A percentile compares a stretch with the other conserved stretches of the same genome.
Evolutionary conservation across 2,113 vertebrate species (phyloP).

Genomic region (Grammomys dolichurus): DNA sequence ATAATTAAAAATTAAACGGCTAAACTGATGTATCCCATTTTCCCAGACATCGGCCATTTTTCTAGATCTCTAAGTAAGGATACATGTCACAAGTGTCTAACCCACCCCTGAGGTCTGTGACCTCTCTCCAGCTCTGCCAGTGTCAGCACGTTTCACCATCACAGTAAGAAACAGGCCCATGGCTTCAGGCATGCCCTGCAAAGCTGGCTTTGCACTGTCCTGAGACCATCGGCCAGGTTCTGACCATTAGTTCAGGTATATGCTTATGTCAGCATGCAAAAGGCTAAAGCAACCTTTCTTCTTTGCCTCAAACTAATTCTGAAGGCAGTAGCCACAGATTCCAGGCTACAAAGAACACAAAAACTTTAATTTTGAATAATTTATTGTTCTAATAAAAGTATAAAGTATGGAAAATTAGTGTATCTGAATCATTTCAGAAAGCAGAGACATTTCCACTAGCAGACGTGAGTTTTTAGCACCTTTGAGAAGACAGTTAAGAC

Average conservation of each 20-base stretch:
- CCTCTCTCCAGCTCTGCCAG: background rate
- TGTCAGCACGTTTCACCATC: background rate
- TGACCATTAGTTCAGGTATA: no score
- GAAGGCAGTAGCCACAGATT: background rate
- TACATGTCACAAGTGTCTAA: background rate
- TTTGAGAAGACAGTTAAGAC: slow-evolving; percentile 85
- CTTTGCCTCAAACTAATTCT: background rate
- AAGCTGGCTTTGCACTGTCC: background rate
- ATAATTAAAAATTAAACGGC: background rate
- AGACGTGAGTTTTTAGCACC: slow-evolving; percentile 86
- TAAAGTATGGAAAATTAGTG: slow-evolving; percentile 85
- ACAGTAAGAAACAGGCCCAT: background rate
- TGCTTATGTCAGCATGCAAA: background rate
- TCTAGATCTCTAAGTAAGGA: background rate
- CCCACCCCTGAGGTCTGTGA: background rate
- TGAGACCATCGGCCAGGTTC: no score
- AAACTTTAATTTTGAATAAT: slow-evolving; percentile 86
- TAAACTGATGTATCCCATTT: background rate
- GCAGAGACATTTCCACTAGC: slow-evolving; percentile 77
- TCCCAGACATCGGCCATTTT: background rate
- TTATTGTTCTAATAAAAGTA: slow-evolving; percentile 90
- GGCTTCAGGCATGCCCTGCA: background rate
- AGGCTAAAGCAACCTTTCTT: background rate
- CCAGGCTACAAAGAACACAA: background rate
- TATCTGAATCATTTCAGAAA: slow-evolving; percentile 80